A percentile compares a stretch with the other conserved stretches of the same genome.
These are phyloP conservation scores for Catharus minimus DNA, from an alignment of 2,113 vertebrate genomes.

Conservation along the genomic window DNA sequence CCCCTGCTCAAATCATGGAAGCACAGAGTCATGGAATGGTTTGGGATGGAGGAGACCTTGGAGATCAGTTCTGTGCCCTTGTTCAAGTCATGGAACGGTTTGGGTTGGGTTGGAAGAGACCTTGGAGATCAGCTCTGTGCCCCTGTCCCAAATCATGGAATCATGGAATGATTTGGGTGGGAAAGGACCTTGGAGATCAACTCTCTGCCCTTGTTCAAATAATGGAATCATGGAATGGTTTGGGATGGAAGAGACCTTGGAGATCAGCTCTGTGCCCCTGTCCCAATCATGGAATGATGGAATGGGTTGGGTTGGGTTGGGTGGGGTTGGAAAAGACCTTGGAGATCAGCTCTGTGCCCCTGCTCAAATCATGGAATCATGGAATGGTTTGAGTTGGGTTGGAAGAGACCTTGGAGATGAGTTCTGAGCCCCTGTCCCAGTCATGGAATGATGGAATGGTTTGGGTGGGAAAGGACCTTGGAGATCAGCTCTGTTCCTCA, in stretches of 20 bases:
- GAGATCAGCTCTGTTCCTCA: too few relatives aligned
- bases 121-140: too few relatives aligned
- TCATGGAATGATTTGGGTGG: neutral
- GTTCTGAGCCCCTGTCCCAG: too few relatives aligned
- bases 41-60: neutral
- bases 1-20: too few relatives aligned
- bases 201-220: neutral
- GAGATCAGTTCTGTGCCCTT: neutral
- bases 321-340: neutral
- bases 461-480: too few relatives aligned
- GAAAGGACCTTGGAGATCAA: neutral
- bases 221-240: neutral
- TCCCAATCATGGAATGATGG: neutral
- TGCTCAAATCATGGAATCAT: neutral
- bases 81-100: too few relatives aligned
- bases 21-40: neutral
- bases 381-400: too few relatives aligned
- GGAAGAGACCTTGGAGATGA: too few relatives aligned
- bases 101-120: too few relatives aligned
- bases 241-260: too few relatives aligned
- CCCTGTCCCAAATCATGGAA: neutral
- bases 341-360: neutral
- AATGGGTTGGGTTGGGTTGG: neutral
- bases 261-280: too few relatives aligned
- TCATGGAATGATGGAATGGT: neutral